Percentiles rank a stretch among this genome's conserved stretches.
Evolutionary conservation across 2,113 vertebrate genomes (phyloP).

Genomic region (Agelaius phoeniceus): DNA sequence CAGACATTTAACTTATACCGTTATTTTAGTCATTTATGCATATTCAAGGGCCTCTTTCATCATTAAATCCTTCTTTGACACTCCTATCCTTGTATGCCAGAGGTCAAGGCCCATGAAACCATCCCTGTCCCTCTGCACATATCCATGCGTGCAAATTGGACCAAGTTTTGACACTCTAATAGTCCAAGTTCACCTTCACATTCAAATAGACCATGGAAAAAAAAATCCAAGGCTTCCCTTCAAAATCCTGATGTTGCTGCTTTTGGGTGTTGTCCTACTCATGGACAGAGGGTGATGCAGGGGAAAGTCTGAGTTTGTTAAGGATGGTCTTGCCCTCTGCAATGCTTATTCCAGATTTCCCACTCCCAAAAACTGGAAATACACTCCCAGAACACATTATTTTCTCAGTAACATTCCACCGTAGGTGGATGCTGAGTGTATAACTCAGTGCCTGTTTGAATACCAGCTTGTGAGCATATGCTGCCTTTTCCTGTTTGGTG

Average conservation of each 20-base stretch:
- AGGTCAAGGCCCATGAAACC: slow-evolving; percentile 11
- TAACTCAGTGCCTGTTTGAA: not conserved
- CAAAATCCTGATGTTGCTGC: not conserved
- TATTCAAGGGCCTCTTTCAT: not conserved
- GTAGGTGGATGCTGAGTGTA: not conserved
- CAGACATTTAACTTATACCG: slow-evolving; percentile 14
- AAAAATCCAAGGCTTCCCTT: not conserved
- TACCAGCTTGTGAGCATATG: not conserved
- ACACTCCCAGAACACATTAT: not conserved
- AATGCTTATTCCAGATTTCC: not conserved
- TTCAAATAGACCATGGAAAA: not conserved
- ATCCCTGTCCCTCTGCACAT: not conserved
- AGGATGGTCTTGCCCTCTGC: not conserved
- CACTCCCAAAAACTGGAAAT: not conserved
- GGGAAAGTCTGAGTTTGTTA: not conserved
- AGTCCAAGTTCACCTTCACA: not conserved
- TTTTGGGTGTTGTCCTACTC: not conserved
- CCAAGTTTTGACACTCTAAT: not conserved
- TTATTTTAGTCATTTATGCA: slow-evolving; percentile 5
- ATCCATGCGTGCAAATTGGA: not conserved
- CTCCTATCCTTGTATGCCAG: not conserved
- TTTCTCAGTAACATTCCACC: not conserved
- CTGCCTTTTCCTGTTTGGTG: not conserved
- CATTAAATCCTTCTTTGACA: not conserved
- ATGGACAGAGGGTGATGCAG: not conserved